Percentiles rank a stretch among this genome's conserved stretches.
Evolutionary conservation across 2,113 vertebrate species (phyloP).

Genomic region (Corythornis madagascariensis): DNA sequence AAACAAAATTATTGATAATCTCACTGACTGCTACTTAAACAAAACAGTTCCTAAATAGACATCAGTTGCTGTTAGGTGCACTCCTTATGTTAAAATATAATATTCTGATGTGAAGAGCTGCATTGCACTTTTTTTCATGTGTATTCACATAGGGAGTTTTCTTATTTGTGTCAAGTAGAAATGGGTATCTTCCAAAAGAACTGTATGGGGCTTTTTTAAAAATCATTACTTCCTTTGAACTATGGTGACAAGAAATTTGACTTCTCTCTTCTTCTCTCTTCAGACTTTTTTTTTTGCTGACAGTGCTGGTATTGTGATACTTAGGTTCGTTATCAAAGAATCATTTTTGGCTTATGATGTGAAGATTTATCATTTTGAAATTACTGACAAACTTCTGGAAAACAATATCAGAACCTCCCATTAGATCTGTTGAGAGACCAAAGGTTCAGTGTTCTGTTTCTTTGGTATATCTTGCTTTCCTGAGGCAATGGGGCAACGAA

Average conservation of each 20-base stretch:
- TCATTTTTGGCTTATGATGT: neutral
- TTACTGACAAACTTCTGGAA: neutral
- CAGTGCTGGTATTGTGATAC: neutral
- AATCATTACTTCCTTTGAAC: neutral
- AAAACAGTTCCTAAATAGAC: neutral
- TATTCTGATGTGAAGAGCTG: neutral
- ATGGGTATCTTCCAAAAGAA: neutral
- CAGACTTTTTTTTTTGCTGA: neutral
- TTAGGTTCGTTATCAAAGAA: neutral
- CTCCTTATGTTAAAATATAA: neutral
- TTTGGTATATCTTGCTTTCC: neutral
- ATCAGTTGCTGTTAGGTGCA: neutral
- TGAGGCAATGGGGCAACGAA: accelerated
- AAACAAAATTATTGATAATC: neutral
- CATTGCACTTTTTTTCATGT: neutral
- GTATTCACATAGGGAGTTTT: neutral
- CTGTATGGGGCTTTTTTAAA: neutral
- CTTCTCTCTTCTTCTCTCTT: neutral
- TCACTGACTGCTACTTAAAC: neutral
- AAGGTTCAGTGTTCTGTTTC: neutral
- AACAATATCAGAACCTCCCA: neutral
- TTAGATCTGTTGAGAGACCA: neutral
- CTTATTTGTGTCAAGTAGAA: neutral
- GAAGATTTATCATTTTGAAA: neutral
- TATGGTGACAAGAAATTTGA: neutral